A percentile compares a stretch with the other conserved stretches of the same genome.
Conservation (phyloP, 2,888 invertebrate genomes). For the Rhopalosiphum nymphaeae region DNA sequence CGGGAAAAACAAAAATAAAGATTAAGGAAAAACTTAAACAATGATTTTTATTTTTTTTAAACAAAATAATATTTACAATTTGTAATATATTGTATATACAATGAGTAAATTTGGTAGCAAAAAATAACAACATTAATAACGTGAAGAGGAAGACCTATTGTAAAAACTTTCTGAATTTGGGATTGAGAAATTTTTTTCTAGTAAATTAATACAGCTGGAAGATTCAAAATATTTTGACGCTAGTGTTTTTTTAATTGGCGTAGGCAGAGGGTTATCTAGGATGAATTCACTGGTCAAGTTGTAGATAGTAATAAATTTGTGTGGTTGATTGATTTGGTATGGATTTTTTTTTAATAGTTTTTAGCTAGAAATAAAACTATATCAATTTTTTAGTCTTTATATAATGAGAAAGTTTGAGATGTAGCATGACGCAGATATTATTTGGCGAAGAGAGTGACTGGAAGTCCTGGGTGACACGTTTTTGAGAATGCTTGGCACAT, state of each 20-base stretch:
- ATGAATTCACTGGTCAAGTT: not conserved
- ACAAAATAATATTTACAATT: not conserved
- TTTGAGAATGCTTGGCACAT: not conserved
- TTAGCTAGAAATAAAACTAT: not conserved
- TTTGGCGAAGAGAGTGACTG: not conserved
- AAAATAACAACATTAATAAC: not conserved
- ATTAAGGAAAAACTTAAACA: no score
- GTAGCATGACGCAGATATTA: not conserved
- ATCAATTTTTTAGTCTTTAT: conserved; percentile 26
- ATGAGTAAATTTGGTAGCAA: not conserved
- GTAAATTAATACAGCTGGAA: not conserved
- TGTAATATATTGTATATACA: not conserved
- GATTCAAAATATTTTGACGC: not conserved
- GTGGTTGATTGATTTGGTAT: not conserved
- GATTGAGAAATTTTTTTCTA: not conserved
- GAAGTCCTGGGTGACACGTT: not conserved
- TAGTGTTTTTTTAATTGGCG: not conserved
- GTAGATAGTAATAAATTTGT: not conserved
- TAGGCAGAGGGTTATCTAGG: not conserved
- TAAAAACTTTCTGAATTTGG: not conserved
- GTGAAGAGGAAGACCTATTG: not conserved
- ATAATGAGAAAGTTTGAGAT: not conserved
- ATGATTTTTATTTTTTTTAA: no score
- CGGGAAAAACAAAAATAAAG: no score
- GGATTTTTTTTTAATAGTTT: not conserved